Base-by-base conservation (phyloP, 1,140 invertebrate genomes). In the Anthonomus grandis region DNA sequence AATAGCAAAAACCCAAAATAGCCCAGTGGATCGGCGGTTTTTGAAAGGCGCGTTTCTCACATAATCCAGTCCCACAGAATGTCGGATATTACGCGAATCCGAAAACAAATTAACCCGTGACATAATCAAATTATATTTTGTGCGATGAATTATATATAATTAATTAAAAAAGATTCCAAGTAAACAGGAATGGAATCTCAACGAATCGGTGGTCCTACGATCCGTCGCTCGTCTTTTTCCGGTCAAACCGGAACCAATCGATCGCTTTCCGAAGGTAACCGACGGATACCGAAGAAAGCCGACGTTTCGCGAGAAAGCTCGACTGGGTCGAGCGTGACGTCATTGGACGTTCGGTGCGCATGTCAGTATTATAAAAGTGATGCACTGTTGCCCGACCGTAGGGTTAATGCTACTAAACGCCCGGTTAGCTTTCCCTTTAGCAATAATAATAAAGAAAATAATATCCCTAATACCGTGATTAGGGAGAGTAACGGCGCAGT, bases 341-440 rank as follows among this genome's bases (percentile, higher is more conserved):
- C 85, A 34, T 78, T 83, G 66, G 87, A 90, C 71, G 89, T 91
- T 37, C 84, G 88, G 53, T 91, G 89, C 74, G 89, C 80, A 56
- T 90, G 89, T 77, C 89, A 91, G 78, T 90, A 84, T 78, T 91
- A 84, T 75, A 83, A 87, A 76, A 83, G 83, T 67, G 85, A 89
- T 70, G 87, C 85, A 52, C 72, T 88, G 64, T 75, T 90, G 59
- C 87, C 87, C 41, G 68, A 68, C 17, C 59, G 60, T 8, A 36
- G 45, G 12, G 57, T 27, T 24, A 25, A 45, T 8, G 50, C 60
- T 38, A 57, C 57, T 17, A 56, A 57, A 2, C 52, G 62, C 21
- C 68, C 68, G 12, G 42, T 36, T 22, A 66, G 52, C 24, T 52
- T 37, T 60, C 52, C 47, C 39, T 12, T 8, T 58, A 58, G 55